phyloP scores from a whole-genome alignment of 2,888 invertebrate species.

The Neoscelio sp. region DNA sequence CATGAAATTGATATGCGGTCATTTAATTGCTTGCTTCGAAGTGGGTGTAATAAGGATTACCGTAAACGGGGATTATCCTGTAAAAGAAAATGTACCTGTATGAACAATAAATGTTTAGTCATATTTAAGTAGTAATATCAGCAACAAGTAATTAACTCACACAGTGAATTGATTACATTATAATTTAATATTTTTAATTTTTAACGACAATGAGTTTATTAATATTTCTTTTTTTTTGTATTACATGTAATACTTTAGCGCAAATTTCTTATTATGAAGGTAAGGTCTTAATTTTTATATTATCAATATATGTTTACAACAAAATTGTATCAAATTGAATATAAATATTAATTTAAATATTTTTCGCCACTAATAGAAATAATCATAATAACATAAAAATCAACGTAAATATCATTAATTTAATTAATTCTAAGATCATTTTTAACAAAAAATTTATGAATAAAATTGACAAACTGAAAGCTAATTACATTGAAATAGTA shows the following conservation, averaged over 20 bases:
- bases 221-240: background rate
- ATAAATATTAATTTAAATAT: no score
- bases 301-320: background rate
- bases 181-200: background rate
- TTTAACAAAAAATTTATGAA: no score
- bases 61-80: conserved; percentile 20
- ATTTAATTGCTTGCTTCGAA: conserved; percentile 34
- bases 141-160: background rate
- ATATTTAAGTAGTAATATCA: conserved; percentile 1
- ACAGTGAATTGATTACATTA: background rate
- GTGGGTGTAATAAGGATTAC: conserved; percentile 22
- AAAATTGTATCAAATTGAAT: no score
- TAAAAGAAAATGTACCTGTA: conserved; percentile 7
- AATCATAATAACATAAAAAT: no score
- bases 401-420: no score
- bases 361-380: no score
- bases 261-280: conserved; percentile 29
- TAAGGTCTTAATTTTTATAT: background rate
- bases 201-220: conserved; percentile 1
- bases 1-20: conserved; percentile 46
- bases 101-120: conserved; percentile 18
- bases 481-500: no score
- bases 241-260: background rate
- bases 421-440: no score
- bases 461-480: no score